A percentile compares a stretch with the other conserved stretches of the same genome.
These are phyloP conservation scores for Rhabditoides inermis DNA, from an alignment of 2,888 invertebrate species.

Conservation along the genomic window DNA sequence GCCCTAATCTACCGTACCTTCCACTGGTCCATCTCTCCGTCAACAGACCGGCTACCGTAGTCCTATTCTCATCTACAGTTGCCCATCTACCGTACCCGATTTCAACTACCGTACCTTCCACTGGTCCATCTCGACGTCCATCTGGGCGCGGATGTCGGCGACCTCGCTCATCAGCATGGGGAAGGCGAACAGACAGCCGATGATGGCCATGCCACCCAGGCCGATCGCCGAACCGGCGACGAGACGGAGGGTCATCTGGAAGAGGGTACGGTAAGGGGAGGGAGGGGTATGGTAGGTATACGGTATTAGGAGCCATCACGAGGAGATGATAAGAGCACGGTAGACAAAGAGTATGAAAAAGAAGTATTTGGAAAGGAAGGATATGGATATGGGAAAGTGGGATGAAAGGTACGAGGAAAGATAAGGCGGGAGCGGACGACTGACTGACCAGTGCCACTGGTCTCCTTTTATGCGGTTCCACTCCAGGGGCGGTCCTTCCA, in stretches of 20 bases:
- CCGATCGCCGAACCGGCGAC: conserved; percentile 25
- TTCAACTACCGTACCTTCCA: conserved; percentile 20
- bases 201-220: conserved; percentile 21
- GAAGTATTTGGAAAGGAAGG: too few species aligned
- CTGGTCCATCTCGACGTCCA: conserved; percentile 34
- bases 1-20: conserved; percentile 14
- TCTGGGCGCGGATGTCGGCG: conserved; percentile 25
- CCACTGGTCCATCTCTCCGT: conserved; percentile 37
- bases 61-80: too few species aligned
- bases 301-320: conserved; percentile 1
- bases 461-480: too few species aligned
- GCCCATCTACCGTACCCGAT: too few species aligned
- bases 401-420: too few species aligned
- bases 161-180: conserved; percentile 27
- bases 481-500: too few species aligned
- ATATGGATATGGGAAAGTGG: too few species aligned
- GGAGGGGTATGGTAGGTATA: background rate
- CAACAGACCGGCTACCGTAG: too few species aligned
- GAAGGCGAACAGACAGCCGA: conserved; percentile 20
- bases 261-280: background rate
- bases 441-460: too few species aligned
- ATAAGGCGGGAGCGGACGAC: too few species aligned
- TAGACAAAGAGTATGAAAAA: too few species aligned
- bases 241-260: conserved; percentile 6
- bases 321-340: too few species aligned